Conservation (phyloP, 2,888 invertebrate species). For the Ashinkailepas kermadecensis region DNA sequence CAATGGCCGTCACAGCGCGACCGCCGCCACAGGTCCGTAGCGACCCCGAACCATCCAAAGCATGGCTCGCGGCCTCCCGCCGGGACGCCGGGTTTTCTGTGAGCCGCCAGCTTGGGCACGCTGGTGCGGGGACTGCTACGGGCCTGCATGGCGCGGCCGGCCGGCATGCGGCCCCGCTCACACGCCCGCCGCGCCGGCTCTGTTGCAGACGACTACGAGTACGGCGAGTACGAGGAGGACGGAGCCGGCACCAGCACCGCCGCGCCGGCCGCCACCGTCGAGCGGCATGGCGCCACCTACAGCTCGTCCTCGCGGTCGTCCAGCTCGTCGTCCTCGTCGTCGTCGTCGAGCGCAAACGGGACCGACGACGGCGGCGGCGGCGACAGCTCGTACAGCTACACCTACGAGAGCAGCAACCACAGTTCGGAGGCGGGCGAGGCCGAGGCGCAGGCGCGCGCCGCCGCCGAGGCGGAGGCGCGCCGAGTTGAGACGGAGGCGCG, state of each 20-base stretch:
- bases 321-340: too few species aligned
- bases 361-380: neutral
- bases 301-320: too few species aligned
- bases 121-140: neutral
- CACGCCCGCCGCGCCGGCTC: neutral
- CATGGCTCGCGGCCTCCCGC: too few species aligned
- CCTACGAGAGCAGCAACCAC: constrained; percentile 1
- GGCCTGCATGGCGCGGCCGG: neutral
- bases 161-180: neutral
- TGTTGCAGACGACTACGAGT: neutral
- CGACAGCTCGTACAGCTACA: neutral
- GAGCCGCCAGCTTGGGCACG: neutral
- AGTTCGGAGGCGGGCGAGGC: neutral
- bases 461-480: neutral
- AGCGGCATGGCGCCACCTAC: neutral
- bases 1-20: too few species aligned
- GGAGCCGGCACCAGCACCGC: neutral
- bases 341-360: too few species aligned
- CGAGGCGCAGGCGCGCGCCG: neutral
- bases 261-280: neutral
- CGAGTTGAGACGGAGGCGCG: neutral
- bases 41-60: too few species aligned
- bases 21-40: too few species aligned
- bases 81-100: too few species aligned
- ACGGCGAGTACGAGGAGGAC: neutral